A percentile compares a stretch with the other conserved stretches of the same genome.
These are phyloP conservation scores for Agrochola circellaris DNA, from an alignment of 2,888 invertebrate genomes.

Conservation along the genomic window DNA sequence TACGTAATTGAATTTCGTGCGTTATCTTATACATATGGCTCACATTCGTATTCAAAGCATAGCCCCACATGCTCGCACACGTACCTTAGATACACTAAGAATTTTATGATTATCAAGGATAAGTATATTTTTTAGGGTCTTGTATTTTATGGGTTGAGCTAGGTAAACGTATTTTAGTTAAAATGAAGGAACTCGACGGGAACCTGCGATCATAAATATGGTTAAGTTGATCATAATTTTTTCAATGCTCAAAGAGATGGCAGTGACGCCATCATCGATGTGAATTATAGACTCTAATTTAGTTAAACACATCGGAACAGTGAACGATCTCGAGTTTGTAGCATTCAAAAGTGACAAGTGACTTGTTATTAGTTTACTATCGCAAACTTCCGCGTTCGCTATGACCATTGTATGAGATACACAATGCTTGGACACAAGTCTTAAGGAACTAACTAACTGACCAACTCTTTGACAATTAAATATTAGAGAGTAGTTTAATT, in stretches of 20 bases:
- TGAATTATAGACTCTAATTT: not conserved
- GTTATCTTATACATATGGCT: constrained; percentile 60
- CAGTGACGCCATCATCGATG: too few relatives aligned
- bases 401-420: constrained; percentile 30
- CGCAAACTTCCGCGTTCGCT: not conserved
- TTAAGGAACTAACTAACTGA: too few relatives aligned
- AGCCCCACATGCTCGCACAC: constrained; percentile 26
- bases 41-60: constrained; percentile 63
- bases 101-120: constrained; percentile 56
- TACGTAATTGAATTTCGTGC: constrained; percentile 63
- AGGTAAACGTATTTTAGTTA: constrained; percentile 27
- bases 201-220: constrained; percentile 9
- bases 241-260: not conserved
- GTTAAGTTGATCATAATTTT: not conserved
- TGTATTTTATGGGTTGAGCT: constrained; percentile 29
- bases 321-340: not conserved
- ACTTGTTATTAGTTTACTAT: not conserved
- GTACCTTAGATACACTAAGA: constrained; percentile 27
- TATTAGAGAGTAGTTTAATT: too few relatives aligned
- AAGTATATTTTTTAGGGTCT: constrained; percentile 43
- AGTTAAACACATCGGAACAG: not conserved
- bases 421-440: constrained; percentile 19
- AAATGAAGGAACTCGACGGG: not conserved
- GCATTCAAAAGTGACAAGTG: not conserved
- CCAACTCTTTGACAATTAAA: too few relatives aligned